Percentiles rank a stretch among this genome's conserved stretches.
These are phyloP conservation scores for Zeuzera pyrina DNA, from an alignment of 2,888 invertebrate genomes.

Conservation along the genomic window DNA sequence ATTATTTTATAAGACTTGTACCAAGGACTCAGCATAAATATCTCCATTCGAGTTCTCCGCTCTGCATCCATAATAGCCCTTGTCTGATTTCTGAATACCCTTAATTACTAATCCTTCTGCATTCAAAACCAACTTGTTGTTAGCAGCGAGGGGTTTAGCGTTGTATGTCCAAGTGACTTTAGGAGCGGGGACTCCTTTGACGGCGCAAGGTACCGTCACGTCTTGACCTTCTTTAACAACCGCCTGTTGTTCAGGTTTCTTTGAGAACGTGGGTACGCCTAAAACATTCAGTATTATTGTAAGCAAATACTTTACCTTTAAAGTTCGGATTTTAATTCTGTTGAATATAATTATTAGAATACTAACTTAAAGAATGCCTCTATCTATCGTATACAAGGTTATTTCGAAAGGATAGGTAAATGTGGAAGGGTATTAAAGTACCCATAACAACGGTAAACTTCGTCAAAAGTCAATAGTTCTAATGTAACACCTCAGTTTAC, in stretches of 20 bases:
- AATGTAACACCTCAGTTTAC: too few relatives aligned
- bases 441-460: too few relatives aligned
- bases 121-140: constrained; percentile 10
- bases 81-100: constrained; percentile 30
- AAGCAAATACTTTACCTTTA: not conserved
- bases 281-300: constrained; percentile 8
- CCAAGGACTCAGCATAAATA: constrained; percentile 31
- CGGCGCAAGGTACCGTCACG: constrained; percentile 38
- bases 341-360: too few relatives aligned
- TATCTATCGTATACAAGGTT: too few relatives aligned
- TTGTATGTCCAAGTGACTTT: constrained; percentile 37
- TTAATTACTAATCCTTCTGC: constrained; percentile 34
- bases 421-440: too few relatives aligned
- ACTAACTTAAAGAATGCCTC: too few relatives aligned
- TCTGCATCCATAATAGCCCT: constrained; percentile 50
- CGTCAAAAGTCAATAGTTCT: too few relatives aligned
- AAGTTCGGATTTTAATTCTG: too few relatives aligned
- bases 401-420: too few relatives aligned
- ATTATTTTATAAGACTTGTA: constrained; percentile 16
- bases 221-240: constrained; percentile 29
- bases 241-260: constrained; percentile 26
- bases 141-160: constrained; percentile 22
- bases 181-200: constrained; percentile 31
- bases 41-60: constrained; percentile 35
- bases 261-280: constrained; percentile 37